These are phyloP conservation scores for Montifringilla adamsi DNA, from an alignment of 2,113 vertebrate species.

Conservation along the genomic window DNA sequence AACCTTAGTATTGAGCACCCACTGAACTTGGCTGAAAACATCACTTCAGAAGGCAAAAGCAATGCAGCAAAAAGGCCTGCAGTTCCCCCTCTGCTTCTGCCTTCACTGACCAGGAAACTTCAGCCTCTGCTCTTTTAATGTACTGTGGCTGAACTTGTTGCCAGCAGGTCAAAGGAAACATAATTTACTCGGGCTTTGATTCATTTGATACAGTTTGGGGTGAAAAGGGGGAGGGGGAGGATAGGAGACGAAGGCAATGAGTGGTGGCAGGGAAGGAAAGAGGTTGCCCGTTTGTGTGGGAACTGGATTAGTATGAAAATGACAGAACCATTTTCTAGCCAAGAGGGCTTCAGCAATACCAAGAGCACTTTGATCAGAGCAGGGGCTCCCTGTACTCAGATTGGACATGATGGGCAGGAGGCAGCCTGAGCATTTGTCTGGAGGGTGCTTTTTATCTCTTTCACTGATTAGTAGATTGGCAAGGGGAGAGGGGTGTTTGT, in stretches of 20 bases:
- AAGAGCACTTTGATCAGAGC: neutral
- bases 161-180: constrained; percentile 72
- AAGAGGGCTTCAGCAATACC: neutral
- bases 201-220: constrained; percentile 90
- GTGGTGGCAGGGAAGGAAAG: constrained; percentile 65
- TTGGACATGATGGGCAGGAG: neutral
- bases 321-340: constrained; percentile 64
- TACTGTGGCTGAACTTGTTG: constrained; percentile 64
- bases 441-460: neutral
- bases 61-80: neutral
- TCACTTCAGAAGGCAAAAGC: neutral
- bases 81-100: constrained; percentile 11
- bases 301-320: constrained; percentile 80
- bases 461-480: neutral
- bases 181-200: constrained; percentile 87
- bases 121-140: constrained; percentile 56
- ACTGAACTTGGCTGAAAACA: neutral
- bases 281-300: constrained; percentile 83
- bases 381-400: neutral
- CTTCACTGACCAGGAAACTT: constrained; percentile 45
- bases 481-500: neutral
- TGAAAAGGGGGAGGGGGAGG: constrained; percentile 20
- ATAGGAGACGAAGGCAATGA: constrained; percentile 51
- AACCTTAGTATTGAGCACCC: neutral
- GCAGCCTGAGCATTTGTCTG: neutral